phyloP scores from a whole-genome alignment of 2,113 vertebrate species.

The Cyanoramphus novaezelandiae region DNA sequence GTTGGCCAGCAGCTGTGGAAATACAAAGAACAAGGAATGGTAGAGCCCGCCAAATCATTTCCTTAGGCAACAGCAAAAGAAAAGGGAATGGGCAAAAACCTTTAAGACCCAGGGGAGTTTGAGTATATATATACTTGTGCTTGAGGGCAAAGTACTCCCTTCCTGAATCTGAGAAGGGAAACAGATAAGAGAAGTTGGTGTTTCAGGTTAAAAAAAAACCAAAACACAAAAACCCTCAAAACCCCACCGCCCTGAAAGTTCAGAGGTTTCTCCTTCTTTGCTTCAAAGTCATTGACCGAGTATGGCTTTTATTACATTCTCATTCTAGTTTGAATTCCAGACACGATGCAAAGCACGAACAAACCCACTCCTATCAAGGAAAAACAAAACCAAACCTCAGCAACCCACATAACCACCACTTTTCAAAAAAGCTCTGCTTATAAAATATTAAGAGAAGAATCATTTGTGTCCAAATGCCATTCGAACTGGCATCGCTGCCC shows the following conservation, averaged over 20 bases:
- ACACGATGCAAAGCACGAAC: neutral
- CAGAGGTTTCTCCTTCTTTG: neutral
- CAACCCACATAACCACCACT: neutral
- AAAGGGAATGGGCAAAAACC: conserved; percentile 4
- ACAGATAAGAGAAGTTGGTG: neutral
- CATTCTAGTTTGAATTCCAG: neutral
- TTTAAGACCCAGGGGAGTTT: neutral
- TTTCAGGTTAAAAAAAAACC: neutral
- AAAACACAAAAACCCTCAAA: neutral
- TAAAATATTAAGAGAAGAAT: neutral
- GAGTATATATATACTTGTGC: neutral
- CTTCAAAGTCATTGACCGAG: neutral
- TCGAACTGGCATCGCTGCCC: neutral
- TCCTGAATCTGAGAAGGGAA: neutral
- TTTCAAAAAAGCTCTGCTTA: neutral
- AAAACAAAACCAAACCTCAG: neutral
- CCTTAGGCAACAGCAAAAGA: conserved; percentile 17
- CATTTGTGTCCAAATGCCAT: neutral
- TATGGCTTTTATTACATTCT: neutral
- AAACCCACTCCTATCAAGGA: neutral
- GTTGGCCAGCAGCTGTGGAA: conserved; percentile 53
- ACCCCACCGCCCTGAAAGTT: neutral
- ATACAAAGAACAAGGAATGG: conserved; percentile 44
- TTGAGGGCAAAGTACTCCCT: neutral
- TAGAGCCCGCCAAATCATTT: conserved; percentile 49